Percentiles rank a stretch among this genome's conserved stretches.
Evolutionary conservation across 1,140 invertebrate genomes (phyloP).

Genomic region (Drosophila kurseongensis): DNA sequence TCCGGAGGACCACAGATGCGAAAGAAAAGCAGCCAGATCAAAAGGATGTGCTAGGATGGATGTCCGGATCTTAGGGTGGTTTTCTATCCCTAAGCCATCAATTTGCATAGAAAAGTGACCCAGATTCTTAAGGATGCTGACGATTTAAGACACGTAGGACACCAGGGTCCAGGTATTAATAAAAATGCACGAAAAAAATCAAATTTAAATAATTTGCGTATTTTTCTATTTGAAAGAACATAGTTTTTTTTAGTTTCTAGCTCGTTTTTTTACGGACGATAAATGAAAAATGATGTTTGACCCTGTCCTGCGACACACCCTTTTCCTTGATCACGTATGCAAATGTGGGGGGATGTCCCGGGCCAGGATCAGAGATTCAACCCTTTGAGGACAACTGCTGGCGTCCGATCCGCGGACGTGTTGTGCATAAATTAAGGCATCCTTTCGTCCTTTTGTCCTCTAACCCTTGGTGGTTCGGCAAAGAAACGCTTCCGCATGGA

Average conservation of each 20-base stretch:
- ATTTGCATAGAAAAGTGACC: slow-evolving; percentile 21
- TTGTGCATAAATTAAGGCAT: slow-evolving; percentile 77
- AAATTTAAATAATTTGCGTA: slow-evolving; percentile 46
- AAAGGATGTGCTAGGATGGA: slow-evolving; percentile 1
- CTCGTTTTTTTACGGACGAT: slow-evolving; percentile 31
- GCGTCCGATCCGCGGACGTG: slow-evolving; percentile 78
- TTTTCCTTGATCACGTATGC: slow-evolving; percentile 73
- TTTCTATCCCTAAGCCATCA: slow-evolving; percentile 33
- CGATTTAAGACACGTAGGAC: slow-evolving; percentile 9
- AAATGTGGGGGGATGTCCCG: slow-evolving; percentile 67
- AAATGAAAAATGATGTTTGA: slow-evolving; percentile 80
- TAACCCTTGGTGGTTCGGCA: slow-evolving; percentile 57
- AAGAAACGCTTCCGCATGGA: slow-evolving; percentile 75
- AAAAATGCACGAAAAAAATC: slow-evolving; percentile 11
- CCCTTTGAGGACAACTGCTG: slow-evolving; percentile 53
- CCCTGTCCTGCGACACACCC: slow-evolving; percentile 57
- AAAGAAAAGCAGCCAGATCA: not conserved
- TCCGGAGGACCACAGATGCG: not conserved
- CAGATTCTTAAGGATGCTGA: slow-evolving; percentile 9
- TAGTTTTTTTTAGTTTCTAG: slow-evolving; percentile 16
- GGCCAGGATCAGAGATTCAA: slow-evolving; percentile 55
- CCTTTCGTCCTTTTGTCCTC: slow-evolving; percentile 55
- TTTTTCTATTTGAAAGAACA: slow-evolving; percentile 46
- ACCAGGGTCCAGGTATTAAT: slow-evolving; percentile 18
- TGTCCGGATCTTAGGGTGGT: slow-evolving; percentile 16